Evolutionary conservation across 2,888 invertebrate genomes (phyloP).

Genomic region (Lasioglossum zephyrum): DNA sequence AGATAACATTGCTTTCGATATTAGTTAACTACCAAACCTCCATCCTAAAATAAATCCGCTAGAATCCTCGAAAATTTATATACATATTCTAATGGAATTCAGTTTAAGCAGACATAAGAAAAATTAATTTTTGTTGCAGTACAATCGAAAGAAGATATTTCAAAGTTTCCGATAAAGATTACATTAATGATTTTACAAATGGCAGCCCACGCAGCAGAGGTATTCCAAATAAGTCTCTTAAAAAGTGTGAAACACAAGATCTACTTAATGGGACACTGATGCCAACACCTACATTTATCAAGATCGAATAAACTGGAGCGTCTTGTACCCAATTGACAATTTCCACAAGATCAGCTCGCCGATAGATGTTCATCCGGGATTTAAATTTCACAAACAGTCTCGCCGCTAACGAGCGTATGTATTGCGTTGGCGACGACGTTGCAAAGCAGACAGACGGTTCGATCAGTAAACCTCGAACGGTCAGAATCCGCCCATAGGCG

Average conservation of each 20-base stretch:
- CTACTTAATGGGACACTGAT: background rate
- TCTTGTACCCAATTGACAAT: background rate
- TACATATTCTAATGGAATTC: too few relatives aligned
- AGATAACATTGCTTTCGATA: background rate
- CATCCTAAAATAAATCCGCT: background rate
- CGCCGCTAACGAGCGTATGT: background rate
- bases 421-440: slow-evolving; percentile 8
- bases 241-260: background rate
- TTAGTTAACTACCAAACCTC: background rate
- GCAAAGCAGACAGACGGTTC: slow-evolving; percentile 22
- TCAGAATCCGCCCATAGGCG: slow-evolving; percentile 15
- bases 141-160: background rate
- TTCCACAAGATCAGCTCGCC: background rate
- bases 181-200: background rate
- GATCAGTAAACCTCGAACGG: slow-evolving; percentile 18
- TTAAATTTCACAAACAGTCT: slow-evolving; percentile 12
- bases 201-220: too few relatives aligned
- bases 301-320: background rate
- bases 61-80: too few relatives aligned
- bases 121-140: background rate
- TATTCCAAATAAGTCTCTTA: background rate
- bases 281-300: background rate
- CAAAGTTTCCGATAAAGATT: background rate
- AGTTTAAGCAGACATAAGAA: too few relatives aligned
- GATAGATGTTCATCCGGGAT: background rate